Conservation (phyloP, 2,888 invertebrate species). For the Syrphus vitripennis region DNA sequence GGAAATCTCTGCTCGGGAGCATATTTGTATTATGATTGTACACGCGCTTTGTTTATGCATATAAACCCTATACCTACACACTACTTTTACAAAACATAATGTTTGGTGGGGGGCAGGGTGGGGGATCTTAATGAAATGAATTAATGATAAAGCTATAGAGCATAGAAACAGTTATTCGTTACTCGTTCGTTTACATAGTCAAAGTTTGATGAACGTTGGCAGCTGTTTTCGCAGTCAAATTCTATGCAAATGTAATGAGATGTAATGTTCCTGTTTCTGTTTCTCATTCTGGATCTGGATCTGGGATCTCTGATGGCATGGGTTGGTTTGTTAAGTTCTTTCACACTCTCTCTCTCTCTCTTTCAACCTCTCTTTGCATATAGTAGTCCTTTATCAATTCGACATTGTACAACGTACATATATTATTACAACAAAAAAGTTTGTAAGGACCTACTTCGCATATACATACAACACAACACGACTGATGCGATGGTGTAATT, state of each 20-base stretch:
- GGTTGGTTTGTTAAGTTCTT: neutral
- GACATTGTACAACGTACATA: neutral
- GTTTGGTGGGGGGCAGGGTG: neutral
- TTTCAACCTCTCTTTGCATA: too few species aligned
- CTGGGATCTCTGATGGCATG: neutral
- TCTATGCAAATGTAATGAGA: constrained; percentile 70
- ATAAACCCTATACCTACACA: neutral
- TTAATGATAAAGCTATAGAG: constrained; percentile 67
- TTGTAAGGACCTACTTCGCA: neutral
- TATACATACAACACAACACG: neutral
- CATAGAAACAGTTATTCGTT: neutral
- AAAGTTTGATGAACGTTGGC: constrained; percentile 32
- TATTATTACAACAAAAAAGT: too few species aligned
- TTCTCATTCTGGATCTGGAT: too few species aligned
- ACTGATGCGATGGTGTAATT: constrained; percentile 40
- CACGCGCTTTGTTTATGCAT: constrained; percentile 15
- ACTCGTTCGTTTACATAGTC: constrained; percentile 2
- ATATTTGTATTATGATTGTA: constrained; percentile 62
- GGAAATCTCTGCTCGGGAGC: constrained; percentile 48
- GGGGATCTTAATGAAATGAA: constrained; percentile 66
- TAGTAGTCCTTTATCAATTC: neutral
- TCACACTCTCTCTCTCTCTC: neutral
- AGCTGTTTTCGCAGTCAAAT: constrained; percentile 61
- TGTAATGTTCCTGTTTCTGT: constrained; percentile 52
- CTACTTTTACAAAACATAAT: neutral